Base-by-base conservation (phyloP, 2,113 vertebrate species). In the Pangasianodon gigas region DNA sequence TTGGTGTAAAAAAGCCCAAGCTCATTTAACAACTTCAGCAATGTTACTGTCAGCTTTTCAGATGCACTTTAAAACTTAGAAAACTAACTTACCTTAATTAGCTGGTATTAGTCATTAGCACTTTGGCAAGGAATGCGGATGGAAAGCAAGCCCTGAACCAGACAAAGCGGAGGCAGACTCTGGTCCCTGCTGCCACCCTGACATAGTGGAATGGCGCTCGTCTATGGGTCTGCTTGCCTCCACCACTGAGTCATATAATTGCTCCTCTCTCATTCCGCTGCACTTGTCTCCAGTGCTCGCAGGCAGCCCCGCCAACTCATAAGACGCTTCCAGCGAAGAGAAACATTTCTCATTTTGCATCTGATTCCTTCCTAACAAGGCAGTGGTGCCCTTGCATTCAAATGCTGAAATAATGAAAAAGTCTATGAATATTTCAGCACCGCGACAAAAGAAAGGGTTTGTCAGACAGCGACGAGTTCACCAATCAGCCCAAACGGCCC, bases 401-500 rank as follows among this genome's bases (percentile, higher is more conserved):
- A 94, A 95, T 95, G 95, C 92, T 90, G 93, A 86, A 92, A 93
- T 95, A 95, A 95, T 91, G 95, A 95, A 93, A 95, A 93, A 95
- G 91, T 84, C 91, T 87, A 92, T 92, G 92, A 92, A 92, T 92
- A 92, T 92, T 92, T 91, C 89, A 92, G 46, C 65, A 19, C 60
- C 54, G 37, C 44, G 74, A 91, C 92, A 92, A 92, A 92, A 85
- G 90, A 85, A 81, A 85, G 62, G 87, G 75, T 91, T 91, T 90
- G 88, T 91, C 87, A 83, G 87, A 89, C 81, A 87, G 94, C 94
- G 95, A 95, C 91, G 95, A 95, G 96, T 96, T 93, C 96, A 95
- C 96, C 95, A 94, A 94, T 95, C 87, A 87, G 74, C 87, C 96
- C 96, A 96, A 97, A 97, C 96, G 95, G 95, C 94, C 94, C 93